Evolutionary conservation across 1,140 invertebrate genomes (phyloP), one percentile per base, ranked within the genome.

Genomic region (Nephotettix cincticeps): DNA sequence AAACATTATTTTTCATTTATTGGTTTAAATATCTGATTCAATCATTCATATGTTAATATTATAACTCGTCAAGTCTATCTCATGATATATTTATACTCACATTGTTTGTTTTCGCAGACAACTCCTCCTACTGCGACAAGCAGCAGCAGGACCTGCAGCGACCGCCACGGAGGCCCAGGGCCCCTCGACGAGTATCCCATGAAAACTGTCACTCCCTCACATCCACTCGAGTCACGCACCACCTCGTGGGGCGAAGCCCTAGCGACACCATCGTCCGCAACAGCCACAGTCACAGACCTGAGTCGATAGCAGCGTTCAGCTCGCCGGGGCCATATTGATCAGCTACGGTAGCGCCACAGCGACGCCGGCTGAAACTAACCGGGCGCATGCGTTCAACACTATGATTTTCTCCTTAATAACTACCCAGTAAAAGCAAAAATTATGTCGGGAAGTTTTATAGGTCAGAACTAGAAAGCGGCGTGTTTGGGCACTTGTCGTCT

Each of bases 111-210:
- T n/a, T 51, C 47, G 17, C 17, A 9, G 17, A 51, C 47, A 9
- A n/a, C 47, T 51, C 47, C 47, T 51, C 47, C 47, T n/a, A 51
- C 6, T 6, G 19, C 17, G n/a, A 3, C 19, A n/a, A 51, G 3
- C 17, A 51, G 4, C 17, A 51, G 47, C 6, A 23, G 19, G 4
- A n/a, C n/a, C 21, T 19, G 47, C 17, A 51, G 47, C 3, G 19
- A n/a, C 47, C 9, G n/a, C 40, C 47, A n/a, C 47, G 47, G 47
- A n/a, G 47, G 47, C 21, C 47, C 47, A 3, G 47, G 47, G 47
- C 47, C 47, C 47, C 47, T 51, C 17, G 47, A 51, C 47, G 47
- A 51, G 47, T 51, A 51, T 51, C 47, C 47, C 47, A 51, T 51
- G 47, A 9, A 3, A 6, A 51, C 47, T 23, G n/a, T 43, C 40